Evolutionary conservation across 2,888 invertebrate genomes (phyloP), one percentile per base, ranked within the genome.

Genomic region (Agrochola litura): DNA sequence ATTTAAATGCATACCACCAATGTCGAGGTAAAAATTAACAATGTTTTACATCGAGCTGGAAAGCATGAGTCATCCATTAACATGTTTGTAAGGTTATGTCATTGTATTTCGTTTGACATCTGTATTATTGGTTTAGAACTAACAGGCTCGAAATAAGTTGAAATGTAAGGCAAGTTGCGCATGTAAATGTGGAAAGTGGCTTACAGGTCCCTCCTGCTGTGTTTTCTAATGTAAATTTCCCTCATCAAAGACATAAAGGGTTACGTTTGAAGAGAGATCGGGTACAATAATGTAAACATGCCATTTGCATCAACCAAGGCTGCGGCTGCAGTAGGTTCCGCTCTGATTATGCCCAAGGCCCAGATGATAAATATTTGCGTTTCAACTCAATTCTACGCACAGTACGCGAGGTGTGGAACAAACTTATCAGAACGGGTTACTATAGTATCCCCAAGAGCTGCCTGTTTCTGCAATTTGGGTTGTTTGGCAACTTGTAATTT

Each of bases 291-390:
- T 82, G 81, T 86, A 78, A 87, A 81, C 86, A 82, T 79, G 83
- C 81, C 77, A 84, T 85, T 88, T 82, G 84, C 88, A 86, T 85
- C 82, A 84, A 77, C 81, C 90, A 90, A 90, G 90, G 92, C 87
- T 90, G 89, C 76, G 79, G 85, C 87, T 89, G 89, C 79, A 78
- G 85, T 83, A 77, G 88, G 92, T 93, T 92, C 91, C 91, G 92
- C 92, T 92, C 93, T 92, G 91, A 93, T 93, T 91, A 92, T 85
- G 78, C 71, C 76, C 86, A 87, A 90, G 91, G 90, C 90, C 91
- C 86, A 85, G 80, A 82, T 88, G 86, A 90, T 90, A 83, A 84
- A 83, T 82, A 85, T 85, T 85, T 73, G 69, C 70, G 54, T 75
- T 82, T 78, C 56, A 66, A 76, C 75, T 70, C 52, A 76, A 72